Conservation (phyloP, 92 coral and sea anemone genomes). For the Ricordea florida region DNA sequence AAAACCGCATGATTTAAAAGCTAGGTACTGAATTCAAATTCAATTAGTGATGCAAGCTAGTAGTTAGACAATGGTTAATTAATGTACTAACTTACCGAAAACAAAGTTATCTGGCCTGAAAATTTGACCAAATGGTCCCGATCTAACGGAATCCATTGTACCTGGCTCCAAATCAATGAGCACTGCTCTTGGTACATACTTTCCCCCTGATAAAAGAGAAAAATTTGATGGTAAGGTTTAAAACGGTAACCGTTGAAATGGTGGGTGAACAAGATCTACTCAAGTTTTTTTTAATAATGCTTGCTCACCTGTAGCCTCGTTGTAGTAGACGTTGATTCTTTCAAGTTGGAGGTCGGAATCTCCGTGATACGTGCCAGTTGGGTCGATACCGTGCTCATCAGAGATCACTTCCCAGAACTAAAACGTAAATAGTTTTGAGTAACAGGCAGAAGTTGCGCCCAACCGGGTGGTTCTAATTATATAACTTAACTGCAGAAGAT, state of each 20-base stretch:
- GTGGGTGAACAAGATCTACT: not conserved
- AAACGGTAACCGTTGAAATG: not conserved
- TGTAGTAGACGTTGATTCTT: conserved; percentile 92
- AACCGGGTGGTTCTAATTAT: too few species aligned
- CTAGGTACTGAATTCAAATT: too few species aligned
- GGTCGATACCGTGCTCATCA: conserved; percentile 96
- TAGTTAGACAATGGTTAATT: too few species aligned
- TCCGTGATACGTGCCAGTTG: conserved; percentile 94
- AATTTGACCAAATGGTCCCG: conserved; percentile 91
- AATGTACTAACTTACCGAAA: conserved; percentile 89
- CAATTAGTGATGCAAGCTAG: too few species aligned
- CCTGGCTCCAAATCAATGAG: conserved; percentile 92
- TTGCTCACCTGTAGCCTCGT: conserved; percentile 87
- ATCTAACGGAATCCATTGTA: conserved; percentile 93
- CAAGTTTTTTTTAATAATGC: not conserved
- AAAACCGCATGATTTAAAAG: too few species aligned
- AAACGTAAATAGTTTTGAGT: not conserved
- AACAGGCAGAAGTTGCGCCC: too few species aligned
- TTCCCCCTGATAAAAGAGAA: conserved; percentile 65
- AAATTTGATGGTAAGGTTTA: not conserved
- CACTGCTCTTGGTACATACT: conserved; percentile 86
- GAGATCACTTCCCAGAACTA: conserved; percentile 96
- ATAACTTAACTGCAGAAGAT: too few species aligned
- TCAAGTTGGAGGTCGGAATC: conserved; percentile 95
- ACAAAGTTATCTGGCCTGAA: conserved; percentile 93